Evolutionary conservation across 2,113 vertebrate genomes (phyloP), one percentile per base, ranked within the genome.

Genomic region (Chunga burmeisteri): DNA sequence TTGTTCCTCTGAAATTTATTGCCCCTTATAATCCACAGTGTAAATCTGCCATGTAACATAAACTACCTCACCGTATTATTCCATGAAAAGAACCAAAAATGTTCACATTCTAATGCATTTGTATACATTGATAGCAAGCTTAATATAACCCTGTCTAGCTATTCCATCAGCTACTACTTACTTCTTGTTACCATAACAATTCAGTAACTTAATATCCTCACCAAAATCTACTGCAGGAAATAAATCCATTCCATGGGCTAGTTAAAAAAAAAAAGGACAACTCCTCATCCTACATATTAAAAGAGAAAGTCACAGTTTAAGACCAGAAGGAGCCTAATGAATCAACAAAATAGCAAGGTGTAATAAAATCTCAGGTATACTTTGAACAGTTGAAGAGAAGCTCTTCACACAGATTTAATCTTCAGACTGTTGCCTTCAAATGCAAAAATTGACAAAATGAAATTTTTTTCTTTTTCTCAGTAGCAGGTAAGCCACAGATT

Each of bases 101-200:
- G 56, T 67, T 83, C 40, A 73, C 73, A 92, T 81, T 66, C 9
- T 62, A 81, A 81, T 63, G 29, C 20, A 16, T 81, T 73, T 80
- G 14, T 88, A 16, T 42, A 34, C 46, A 23, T 17, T 29, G 11
- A 79, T 81, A 86, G 23, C 18, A 65, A 61, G 16, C 34, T 91
- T 66, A 71, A 75, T 36, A 62, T 9, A 77, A 84, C 8, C 6
- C 4, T 38, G 19, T 23, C 27, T 78, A 8, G 1, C 5, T 80
- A 12, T 49, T 73, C 47, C 17, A 34, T 71, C 53, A 75, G 29
- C 11, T 89, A n/a, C 36, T 91, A 34, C 29, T 83, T 34, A 59
- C 18, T 80, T 63, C 84, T 90, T 63, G 91, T 97, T 95, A 83
- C 95, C 78, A 90, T 96, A 92, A 91, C 91, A 95, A 94, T 97